These are phyloP conservation scores for Armadillidium nasatum DNA, from an alignment of 1,140 invertebrate species.

Conservation along the genomic window DNA sequence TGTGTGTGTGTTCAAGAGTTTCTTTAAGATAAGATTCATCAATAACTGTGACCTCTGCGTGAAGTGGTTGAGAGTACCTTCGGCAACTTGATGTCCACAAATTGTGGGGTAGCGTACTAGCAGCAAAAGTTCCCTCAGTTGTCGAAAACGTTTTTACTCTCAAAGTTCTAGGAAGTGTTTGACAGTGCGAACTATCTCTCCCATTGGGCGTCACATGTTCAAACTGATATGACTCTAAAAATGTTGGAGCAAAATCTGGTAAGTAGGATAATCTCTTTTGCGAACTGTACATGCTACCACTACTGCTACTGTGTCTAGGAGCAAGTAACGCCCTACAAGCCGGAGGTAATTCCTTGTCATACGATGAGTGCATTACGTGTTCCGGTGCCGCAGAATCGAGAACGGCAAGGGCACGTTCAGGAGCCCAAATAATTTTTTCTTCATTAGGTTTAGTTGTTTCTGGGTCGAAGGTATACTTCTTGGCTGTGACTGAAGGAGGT, in stretches of 20 bases:
- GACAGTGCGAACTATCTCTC: neutral
- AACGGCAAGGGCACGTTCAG: conserved; percentile 36
- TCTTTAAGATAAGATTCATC: neutral
- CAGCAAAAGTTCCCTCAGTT: neutral
- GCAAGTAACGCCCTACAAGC: conserved; percentile 16
- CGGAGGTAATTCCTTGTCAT: conserved; percentile 33
- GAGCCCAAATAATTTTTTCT: conserved; percentile 31
- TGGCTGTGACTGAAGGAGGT: neutral
- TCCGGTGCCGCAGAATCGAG: conserved; percentile 42
- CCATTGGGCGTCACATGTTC: neutral
- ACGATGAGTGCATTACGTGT: conserved; percentile 38
- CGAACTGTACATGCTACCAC: neutral
- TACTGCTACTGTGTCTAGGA: neutral
- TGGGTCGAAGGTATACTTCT: neutral
- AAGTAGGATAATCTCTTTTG: neutral
- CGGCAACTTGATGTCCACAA: neutral
- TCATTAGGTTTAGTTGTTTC: neutral
- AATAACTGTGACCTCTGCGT: neutral
- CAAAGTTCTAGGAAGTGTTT: neutral
- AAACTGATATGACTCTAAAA: neutral
- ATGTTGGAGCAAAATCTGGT: neutral
- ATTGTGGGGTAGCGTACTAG: neutral
- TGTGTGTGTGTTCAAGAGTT: neutral
- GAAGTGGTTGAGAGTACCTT: neutral
- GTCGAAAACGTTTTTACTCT: neutral